Base-by-base conservation (phyloP, 1,140 invertebrate genomes). In the Aphaenogaster rudis region DNA sequence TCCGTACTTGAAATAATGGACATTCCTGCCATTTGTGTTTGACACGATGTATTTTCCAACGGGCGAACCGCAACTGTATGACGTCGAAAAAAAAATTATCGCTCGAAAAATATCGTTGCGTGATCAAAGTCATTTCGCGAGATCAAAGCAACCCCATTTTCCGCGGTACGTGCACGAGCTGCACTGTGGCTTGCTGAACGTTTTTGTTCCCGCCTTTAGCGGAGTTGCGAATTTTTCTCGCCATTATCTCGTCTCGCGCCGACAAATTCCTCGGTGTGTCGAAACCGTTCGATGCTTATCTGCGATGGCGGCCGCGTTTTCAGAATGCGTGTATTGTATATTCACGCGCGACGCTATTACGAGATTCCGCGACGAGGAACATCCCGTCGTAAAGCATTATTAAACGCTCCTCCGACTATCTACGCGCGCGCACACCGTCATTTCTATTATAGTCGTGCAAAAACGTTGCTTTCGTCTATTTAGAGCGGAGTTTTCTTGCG, bases 151-250 rank as follows among this genome's bases (percentile, higher is more conserved):
- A 39, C 13, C 48, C n/a, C 33, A 54, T 81, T 57, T 71, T 81
- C 50, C 28, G 39, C 33, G 11, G 17, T 54, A n/a, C 42, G 66
- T 82, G 54, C 7, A 84, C 45, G 42, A 59, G 66, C 9, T 6
- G 17, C 21, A 17, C n/a, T 61, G 67, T 39, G 11, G 17, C 42
- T 82, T 11, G 17, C 36, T 17, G 57, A 82, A 74, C 33, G 54
- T 74, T 84, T 76, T 61, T 59, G 6, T 42, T 57, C 52, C 39
- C 66, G n/a, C n/a, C 21, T 39, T 50, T 57, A 21, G 33, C 52
- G 13, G 48, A 82, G 54, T 84, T 76, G 80, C 54, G 69, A 76
- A 84, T 76, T 84, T 84, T 84, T 84, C n/a, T 84, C 69, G 42
- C 45, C 42, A 63, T 84, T 84, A 76, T 84, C 69, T 71, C 79